phyloP scores from a whole-genome alignment of 2,888 invertebrate genomes.

The Pseudoips prasinana region DNA sequence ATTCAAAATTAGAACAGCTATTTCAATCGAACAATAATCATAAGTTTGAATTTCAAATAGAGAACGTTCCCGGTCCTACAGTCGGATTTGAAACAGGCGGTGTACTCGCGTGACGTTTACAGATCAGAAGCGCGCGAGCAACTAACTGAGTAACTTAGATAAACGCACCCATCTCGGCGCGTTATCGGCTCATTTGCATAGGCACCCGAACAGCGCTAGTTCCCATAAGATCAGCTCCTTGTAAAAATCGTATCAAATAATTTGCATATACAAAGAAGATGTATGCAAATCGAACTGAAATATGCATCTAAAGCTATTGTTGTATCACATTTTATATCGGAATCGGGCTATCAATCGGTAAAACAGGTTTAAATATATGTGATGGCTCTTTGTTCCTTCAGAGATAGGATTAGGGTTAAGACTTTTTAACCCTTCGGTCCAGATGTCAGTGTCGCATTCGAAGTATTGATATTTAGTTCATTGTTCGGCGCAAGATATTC shows the following conservation, averaged over 20 bases:
- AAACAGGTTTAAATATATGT: constrained; percentile 76
- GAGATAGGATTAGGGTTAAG: constrained; percentile 74
- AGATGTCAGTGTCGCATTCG: constrained; percentile 69
- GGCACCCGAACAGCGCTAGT: constrained; percentile 46
- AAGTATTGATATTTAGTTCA: constrained; percentile 60
- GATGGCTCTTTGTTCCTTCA: constrained; percentile 54
- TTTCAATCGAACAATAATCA: constrained; percentile 25
- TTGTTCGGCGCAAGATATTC: constrained; percentile 54
- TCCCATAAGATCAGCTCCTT: constrained; percentile 64
- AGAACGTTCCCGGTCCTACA: constrained; percentile 26
- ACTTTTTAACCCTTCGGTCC: constrained; percentile 50
- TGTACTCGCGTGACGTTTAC: constrained; percentile 56
- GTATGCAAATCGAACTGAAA: constrained; percentile 66
- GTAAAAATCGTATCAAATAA: constrained; percentile 58
- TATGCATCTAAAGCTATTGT: constrained; percentile 60
- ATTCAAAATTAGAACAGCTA: constrained; percentile 6
- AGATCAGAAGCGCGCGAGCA: constrained; percentile 70
- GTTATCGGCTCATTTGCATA: constrained; percentile 77
- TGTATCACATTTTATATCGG: constrained; percentile 65
- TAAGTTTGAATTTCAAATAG: constrained; percentile 19
- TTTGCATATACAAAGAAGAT: constrained; percentile 75
- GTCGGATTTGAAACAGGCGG: constrained; percentile 36
- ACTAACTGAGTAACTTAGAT: constrained; percentile 65
- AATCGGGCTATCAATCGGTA: constrained; percentile 71
- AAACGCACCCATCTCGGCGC: constrained; percentile 56